These are phyloP conservation scores for Pammene fasciana DNA, from an alignment of 2,888 invertebrate species.

Conservation along the genomic window DNA sequence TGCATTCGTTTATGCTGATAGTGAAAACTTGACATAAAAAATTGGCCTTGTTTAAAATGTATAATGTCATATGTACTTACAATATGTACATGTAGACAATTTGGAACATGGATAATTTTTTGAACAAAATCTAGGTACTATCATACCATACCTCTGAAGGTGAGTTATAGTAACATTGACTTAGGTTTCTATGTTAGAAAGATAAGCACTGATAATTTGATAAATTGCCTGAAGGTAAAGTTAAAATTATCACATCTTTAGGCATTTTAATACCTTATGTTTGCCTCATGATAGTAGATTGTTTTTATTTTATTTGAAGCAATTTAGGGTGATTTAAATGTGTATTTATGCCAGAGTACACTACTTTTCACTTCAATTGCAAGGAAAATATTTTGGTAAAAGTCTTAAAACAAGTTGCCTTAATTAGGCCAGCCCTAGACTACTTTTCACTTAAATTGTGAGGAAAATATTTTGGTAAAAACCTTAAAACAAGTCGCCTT, in stretches of 20 bases:
- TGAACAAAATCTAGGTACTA: too few species aligned
- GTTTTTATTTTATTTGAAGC: too few species aligned
- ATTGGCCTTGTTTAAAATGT: background rate
- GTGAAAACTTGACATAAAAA: background rate
- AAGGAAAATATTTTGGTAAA: too few species aligned
- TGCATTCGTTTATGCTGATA: background rate
- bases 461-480: too few species aligned
- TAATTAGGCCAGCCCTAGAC: too few species aligned
- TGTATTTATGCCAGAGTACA: too few species aligned
- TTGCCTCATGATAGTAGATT: too few species aligned
- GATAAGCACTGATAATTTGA: conserved; percentile 29
- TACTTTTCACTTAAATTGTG: too few species aligned
- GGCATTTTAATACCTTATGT: background rate
- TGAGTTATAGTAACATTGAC: conserved; percentile 23
- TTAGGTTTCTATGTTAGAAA: conserved; percentile 19
- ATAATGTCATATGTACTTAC: background rate
- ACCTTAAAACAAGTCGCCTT: too few species aligned
- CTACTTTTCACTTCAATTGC: too few species aligned
- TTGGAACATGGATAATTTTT: background rate
- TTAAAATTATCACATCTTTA: background rate
- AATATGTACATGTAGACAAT: background rate
- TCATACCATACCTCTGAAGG: background rate
- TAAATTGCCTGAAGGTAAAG: background rate
- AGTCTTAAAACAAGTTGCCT: too few species aligned
- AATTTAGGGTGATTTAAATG: too few species aligned